Base-by-base conservation (phyloP, 2,888 invertebrate genomes). In the Mesoligia furuncula region DNA sequence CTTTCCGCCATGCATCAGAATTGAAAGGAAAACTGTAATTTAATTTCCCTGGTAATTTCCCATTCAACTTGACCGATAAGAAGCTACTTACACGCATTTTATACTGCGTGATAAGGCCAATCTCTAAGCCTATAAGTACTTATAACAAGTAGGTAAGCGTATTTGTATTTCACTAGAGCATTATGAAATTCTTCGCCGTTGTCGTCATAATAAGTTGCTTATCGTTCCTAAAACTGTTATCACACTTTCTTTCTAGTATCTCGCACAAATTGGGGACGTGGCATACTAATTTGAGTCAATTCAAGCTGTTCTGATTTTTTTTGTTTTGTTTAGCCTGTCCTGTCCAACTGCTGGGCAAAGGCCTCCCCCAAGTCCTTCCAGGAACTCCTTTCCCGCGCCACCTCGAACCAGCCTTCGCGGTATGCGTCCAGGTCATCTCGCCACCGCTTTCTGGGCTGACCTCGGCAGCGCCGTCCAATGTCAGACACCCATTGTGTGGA, bases 11-110 rank as follows among this genome's bases (percentile, higher is more conserved):
- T 8, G 9, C 13, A 27, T 45, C 15, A 0, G 3, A n/a, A 31
- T 17, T 27, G 17, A 51, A 76, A 31, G 9, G 36, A 27, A 78
- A 78, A 78, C 13, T 45, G n/a, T 31, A 20, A 17, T 39, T 70
- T 2, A 42, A 17, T 70, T 57, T 68, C 45, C 36, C 24, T n/a
- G 15, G 17, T 20, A 72, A 27, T 72, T 84, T 84, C 72, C 59
- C 36, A 59, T 42, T 81, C 57, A 81, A 84, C 84, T 81, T 81
- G 81, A 84, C 71, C 73, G 84, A 81, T 81, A 71, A 68, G 57
- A 72, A 68, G 36, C 9, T 59, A 27, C 48, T 48, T 45, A 42
- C 62, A 57, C 57, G 64, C 24, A 24, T 31, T 48, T 67, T 66
- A 8, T 51, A 66, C 54, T 45, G 77, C 15, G 9, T 72, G 83